These are phyloP conservation scores for Phaenicophaeus curvirostris DNA, from an alignment of 2,797 vertebrate genomes.

Conservation along the genomic window DNA sequence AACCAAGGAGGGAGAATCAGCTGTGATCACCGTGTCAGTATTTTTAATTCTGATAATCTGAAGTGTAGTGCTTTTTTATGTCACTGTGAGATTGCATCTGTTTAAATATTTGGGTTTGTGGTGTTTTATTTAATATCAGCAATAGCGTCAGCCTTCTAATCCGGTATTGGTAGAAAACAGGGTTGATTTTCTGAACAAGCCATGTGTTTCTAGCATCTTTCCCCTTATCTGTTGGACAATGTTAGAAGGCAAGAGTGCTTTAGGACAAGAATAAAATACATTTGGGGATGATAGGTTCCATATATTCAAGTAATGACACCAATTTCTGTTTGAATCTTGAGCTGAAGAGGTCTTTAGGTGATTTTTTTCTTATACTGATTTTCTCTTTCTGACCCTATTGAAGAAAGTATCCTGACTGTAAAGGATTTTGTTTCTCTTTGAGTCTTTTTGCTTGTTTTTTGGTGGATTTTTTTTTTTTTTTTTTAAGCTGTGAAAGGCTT, in stretches of 20 bases:
- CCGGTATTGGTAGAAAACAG: not conserved
- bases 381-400: not conserved
- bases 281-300: not conserved
- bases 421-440: not conserved
- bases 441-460: not conserved
- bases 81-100: not conserved
- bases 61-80: not conserved
- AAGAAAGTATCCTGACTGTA: not conserved
- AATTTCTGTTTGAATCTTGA: not conserved
- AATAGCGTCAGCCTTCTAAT: not conserved
- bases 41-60: not conserved
- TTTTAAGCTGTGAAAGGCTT: not conserved
- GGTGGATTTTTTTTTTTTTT: not conserved
- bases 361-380: not conserved
- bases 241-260: not conserved
- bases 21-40: accelerated
- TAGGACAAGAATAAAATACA: not conserved
- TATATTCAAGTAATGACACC: not conserved
- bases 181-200: not conserved
- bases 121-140: not conserved
- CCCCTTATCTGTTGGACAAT: not conserved
- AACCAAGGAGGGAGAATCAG: not conserved
- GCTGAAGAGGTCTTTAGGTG: not conserved
- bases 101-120: not conserved
- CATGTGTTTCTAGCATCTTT: not conserved